Evolutionary conservation across 2,797 vertebrate genomes (phyloP), one percentile per base, ranked within the genome.

Genomic region (Thaleichthys pacificus): DNA sequence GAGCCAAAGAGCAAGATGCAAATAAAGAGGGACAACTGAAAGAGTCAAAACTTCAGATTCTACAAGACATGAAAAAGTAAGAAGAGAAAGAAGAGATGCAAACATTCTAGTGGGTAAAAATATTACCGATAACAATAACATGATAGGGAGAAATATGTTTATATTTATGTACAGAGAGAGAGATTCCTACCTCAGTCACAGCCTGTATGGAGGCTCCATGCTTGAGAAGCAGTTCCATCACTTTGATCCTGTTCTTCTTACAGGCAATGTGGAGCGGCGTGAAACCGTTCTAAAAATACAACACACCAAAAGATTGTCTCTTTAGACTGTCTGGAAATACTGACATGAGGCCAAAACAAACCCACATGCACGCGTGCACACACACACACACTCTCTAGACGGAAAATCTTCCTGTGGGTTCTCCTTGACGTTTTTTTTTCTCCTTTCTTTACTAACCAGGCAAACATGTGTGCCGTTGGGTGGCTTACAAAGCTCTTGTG

Each of bases 191-290:
- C 94, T 99, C 97, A 4, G 97, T 99, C 70, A 99, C 96, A 1
- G 97, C 97, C 89, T 98, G 97, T 79, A 94, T 93, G n/a, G 93
- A 94, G 0, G 93, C 93, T 78, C 96, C 97, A 14, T 92, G 88
- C 78, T 92, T 92, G 70, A 92, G 80, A 49, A 99, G 94, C 47
- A 99, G 93, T 89, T 99, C 97, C 97, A 99, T 99, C 71, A 99
- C 97, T 94, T 98, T 99, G 78, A 96, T 94, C 85, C 98, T 90
- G 85, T 99, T 99, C 85, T 99, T 99, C 93, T 99, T 99, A 82
- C 97, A 99, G 87, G 97, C 98, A 28, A 99, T 99, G 85, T 99
- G 97, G 87, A 99, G 95, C 2, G 97, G 97, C 11, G 97, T 99
- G 86, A 99, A 99, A 91, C 97, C 98, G 88, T 99, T 99, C 97